Conservation (phyloP, 2,797 vertebrate species). For the Malacoctenus gilli region DNA sequence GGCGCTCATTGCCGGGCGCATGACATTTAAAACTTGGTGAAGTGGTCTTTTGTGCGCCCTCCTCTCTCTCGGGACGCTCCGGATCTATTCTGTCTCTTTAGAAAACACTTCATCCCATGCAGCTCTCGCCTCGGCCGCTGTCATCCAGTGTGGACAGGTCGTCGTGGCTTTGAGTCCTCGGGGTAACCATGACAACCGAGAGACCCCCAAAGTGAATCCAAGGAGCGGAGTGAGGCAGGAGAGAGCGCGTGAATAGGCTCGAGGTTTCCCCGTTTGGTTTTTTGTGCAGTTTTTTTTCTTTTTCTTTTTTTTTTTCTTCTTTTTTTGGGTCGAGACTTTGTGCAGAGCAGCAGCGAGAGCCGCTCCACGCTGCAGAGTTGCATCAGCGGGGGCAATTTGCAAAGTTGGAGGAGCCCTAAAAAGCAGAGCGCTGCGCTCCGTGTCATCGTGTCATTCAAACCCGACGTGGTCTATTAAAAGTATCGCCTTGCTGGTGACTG, state of each 20-base stretch:
- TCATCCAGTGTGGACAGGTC: slow-evolving; percentile 85
- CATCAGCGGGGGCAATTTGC: slow-evolving; percentile 52
- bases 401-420: slow-evolving; percentile 69
- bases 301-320: slow-evolving; percentile 25
- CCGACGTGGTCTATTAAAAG: slow-evolving; percentile 90
- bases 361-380: slow-evolving; percentile 56
- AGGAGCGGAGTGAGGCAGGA: slow-evolving; percentile 72
- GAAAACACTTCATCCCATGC: slow-evolving; percentile 83
- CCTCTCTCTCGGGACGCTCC: slow-evolving; percentile 62
- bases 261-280: slow-evolving; percentile 64
- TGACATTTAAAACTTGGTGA: slow-evolving; percentile 78
- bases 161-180: slow-evolving; percentile 84
- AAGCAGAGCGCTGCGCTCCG: slow-evolving; percentile 67
- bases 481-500: slow-evolving; percentile 83
- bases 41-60: slow-evolving; percentile 68
- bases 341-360: slow-evolving; percentile 41
- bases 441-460: slow-evolving; percentile 83
- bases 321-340: slow-evolving; percentile 50
- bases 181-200: slow-evolving; percentile 91
- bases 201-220: slow-evolving; percentile 87
- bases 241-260: slow-evolving; percentile 64
- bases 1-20: slow-evolving; percentile 66
- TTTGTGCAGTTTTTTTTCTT: slow-evolving; percentile 35
- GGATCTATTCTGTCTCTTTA: slow-evolving; percentile 77
- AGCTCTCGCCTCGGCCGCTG: slow-evolving; percentile 83